Evolutionary conservation across 2,888 invertebrate species (phyloP).

Genomic region (Ophion slaviceki): DNA sequence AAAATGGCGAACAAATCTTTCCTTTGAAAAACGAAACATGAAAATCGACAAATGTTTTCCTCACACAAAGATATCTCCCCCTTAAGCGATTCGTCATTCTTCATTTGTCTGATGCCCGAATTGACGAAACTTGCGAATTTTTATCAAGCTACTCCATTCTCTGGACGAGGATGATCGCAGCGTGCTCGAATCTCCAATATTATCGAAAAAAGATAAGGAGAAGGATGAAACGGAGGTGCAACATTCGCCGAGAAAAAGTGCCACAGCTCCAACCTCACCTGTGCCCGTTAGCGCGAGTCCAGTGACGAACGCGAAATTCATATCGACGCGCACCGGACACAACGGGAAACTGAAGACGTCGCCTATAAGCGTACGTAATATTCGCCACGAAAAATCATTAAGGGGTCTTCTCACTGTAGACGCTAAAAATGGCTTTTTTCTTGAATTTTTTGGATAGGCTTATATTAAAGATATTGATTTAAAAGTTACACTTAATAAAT

Average conservation of each 20-base stretch:
- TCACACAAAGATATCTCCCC: too few relatives aligned
- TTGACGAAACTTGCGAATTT: neutral
- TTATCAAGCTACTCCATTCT: slow-evolving; percentile 88
- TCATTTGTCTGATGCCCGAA: neutral
- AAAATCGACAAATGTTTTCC: too few relatives aligned
- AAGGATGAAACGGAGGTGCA: slow-evolving; percentile 54
- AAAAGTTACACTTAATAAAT: too few relatives aligned
- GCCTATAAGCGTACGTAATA: slow-evolving; percentile 75
- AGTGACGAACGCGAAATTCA: slow-evolving; percentile 78
- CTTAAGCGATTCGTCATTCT: too few relatives aligned
- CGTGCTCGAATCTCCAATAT: slow-evolving; percentile 81
- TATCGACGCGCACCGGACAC: slow-evolving; percentile 76
- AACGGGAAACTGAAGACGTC: slow-evolving; percentile 80
- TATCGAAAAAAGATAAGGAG: slow-evolving; percentile 65
- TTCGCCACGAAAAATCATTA: neutral
- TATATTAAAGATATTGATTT: too few relatives aligned
- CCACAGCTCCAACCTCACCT: slow-evolving; percentile 78
- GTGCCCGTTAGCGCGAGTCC: slow-evolving; percentile 81
- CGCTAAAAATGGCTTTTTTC: too few relatives aligned
- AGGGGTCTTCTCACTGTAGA: neutral
- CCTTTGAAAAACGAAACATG: too few relatives aligned
- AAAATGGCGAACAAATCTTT: too few relatives aligned
- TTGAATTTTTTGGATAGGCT: too few relatives aligned
- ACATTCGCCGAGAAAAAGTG: slow-evolving; percentile 74
- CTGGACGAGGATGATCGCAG: slow-evolving; percentile 91